Evolutionary conservation across 92 coral and sea anemone genomes (phyloP), one percentile per base, ranked within the genome.

Genomic region (Epizoanthus stellaris): DNA sequence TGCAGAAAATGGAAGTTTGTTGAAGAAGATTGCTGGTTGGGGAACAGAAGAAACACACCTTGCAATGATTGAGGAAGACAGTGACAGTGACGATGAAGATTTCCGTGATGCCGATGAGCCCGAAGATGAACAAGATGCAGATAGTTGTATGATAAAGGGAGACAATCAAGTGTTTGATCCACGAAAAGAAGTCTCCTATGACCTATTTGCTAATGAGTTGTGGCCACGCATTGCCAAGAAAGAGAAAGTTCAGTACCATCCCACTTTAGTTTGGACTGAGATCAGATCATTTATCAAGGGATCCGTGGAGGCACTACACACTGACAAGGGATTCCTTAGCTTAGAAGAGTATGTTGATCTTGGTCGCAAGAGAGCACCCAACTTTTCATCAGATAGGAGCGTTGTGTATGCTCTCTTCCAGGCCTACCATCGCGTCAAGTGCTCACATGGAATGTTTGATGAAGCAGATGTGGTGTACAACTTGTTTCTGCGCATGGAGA

Each of bases 201-300:
- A 75, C 64, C 67, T 80, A 38, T 89, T 89, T 80, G 84, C 86
- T 59, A 85, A 85, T 40, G 72, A 54, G 52, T 10, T 89, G 83
- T 89, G 89, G 89, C 74, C 89, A 60, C 86, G 86, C 67, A 89
- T 89, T 89, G 67, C 88, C 17, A 89, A 85, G 86, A 89, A 80
- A 77, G 73, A 77, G 67, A 75, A 45, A 47, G 89, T 80, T 57
- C 47, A 85, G 38, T 89, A 76, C 63, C 92, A 89, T 74, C 89
- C 92, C 9, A 85, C 86, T 73, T 87, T 89, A 61, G 92, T 89
- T 16, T 89, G 92, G 92, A 89, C 88, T 34, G 92, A 89, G 89
- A 89, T 89, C 72, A 43, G 89, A 58, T 89, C 92, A 3, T 89
- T 89, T 56, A 89, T 89, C 10, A 89, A 89, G 67, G 92, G 92